Percentiles rank a stretch among this genome's conserved stretches.
Evolutionary conservation across 1,140 invertebrate genomes (phyloP).

Genomic region (Aphaenogaster ashmeadi): DNA sequence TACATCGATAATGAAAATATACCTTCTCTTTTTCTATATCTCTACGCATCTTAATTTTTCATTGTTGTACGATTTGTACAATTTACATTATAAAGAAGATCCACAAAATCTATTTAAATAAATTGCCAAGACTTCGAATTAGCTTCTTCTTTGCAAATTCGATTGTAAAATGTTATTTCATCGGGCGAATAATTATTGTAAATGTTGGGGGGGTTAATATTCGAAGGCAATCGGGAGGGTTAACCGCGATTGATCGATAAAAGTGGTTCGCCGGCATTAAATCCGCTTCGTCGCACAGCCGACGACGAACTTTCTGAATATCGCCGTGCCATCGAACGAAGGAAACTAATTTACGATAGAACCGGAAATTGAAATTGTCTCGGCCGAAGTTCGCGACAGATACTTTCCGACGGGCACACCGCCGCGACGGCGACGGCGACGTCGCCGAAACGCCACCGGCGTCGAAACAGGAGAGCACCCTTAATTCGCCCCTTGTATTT

Average conservation of each 20-base stretch:
- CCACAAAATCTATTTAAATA: too few relatives aligned
- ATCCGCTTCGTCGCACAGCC: conserved; percentile 56
- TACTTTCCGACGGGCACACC: conserved; percentile 42
- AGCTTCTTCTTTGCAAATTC: neutral
- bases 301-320: conserved; percentile 64
- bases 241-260: conserved; percentile 61
- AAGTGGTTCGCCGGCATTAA: conserved; percentile 58
- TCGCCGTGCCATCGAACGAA: conserved; percentile 39
- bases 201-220: conserved; percentile 34
- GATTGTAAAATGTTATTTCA: conserved; percentile 1
- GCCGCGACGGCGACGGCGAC: conserved; percentile 43
- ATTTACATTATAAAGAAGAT: neutral
- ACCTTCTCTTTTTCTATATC: neutral
- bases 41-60: neutral
- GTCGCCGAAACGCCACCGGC: conserved; percentile 45
- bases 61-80: neutral
- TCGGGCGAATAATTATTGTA: conserved; percentile 13
- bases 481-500: conserved; percentile 81
- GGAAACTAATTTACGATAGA: conserved; percentile 66
- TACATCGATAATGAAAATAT: neutral
- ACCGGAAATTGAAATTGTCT: conserved; percentile 67
- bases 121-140: neutral
- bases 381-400: conserved; percentile 63
- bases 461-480: conserved; percentile 30
- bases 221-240: conserved; percentile 40